Evolutionary conservation across 2,113 vertebrate genomes (phyloP).

Genomic region (Equus przewalskii): DNA sequence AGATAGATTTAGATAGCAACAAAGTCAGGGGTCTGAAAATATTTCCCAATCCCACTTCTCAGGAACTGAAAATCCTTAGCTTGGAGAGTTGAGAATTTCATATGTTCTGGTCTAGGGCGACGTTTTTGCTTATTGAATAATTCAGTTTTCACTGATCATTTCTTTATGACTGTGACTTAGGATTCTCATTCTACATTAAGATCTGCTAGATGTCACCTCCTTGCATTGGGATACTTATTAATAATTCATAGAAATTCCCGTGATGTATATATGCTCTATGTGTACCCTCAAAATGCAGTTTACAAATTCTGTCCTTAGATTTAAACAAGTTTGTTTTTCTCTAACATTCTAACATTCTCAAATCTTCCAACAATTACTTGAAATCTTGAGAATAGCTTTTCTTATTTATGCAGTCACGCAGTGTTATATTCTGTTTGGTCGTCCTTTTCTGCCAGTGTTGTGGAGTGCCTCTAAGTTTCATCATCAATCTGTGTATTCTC

Average conservation of each 20-base stretch:
- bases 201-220: neutral
- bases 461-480: neutral
- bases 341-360: neutral
- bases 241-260: neutral
- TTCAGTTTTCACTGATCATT: neutral
- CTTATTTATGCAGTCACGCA: neutral
- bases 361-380: neutral
- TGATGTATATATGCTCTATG: neutral
- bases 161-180: neutral
- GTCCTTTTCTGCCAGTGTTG: neutral
- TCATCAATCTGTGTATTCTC: neutral
- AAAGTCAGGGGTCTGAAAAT: neutral
- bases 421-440: neutral
- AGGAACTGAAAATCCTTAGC: neutral
- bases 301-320: neutral
- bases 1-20: neutral
- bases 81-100: neutral
- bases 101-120: neutral
- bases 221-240: neutral
- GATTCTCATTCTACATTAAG: neutral
- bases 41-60: neutral
- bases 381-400: neutral
- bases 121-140: neutral
- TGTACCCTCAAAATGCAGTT: neutral
- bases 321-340: neutral